A percentile compares a stretch with the other conserved stretches of the same genome.
Conservation (phyloP, 35 echinoderm and acorn worm species). For the Hemicentrotus pulcherrimus region DNA sequence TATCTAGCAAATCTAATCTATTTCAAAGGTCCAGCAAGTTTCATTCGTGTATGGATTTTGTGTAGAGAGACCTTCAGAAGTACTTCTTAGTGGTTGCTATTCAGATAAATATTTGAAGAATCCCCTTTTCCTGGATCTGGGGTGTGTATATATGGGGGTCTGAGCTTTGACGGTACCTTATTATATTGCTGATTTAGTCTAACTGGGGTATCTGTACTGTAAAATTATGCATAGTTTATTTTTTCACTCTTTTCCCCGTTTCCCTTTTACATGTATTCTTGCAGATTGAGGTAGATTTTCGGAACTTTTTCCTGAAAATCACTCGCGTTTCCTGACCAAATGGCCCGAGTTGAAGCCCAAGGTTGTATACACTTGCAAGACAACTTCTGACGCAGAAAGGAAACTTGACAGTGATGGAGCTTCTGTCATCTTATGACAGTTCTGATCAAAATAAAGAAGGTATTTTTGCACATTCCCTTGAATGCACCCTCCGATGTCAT, state of each 20-base stretch:
- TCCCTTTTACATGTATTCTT: not conserved
- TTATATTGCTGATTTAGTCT: too few relatives aligned
- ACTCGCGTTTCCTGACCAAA: slow-evolving; percentile 33
- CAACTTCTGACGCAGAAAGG: slow-evolving; percentile 28
- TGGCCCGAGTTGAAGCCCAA: slow-evolving; percentile 40
- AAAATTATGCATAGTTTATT: slow-evolving; percentile 27
- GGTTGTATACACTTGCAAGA: slow-evolving; percentile 21
- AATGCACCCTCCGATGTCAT: slow-evolving; percentile 15
- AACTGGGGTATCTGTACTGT: not conserved
- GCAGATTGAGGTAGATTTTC: slow-evolving; percentile 37
- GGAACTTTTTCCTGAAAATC: slow-evolving; percentile 41
- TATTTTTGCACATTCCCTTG: slow-evolving; percentile 12
- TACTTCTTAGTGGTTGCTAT: not conserved
- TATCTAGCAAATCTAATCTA: too few relatives aligned
- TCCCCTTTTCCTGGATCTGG: too few relatives aligned
- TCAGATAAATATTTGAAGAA: too few relatives aligned
- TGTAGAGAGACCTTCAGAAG: not conserved
- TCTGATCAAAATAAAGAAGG: slow-evolving; percentile 2
- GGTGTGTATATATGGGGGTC: not conserved
- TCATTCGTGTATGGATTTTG: too few relatives aligned
- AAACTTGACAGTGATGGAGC: slow-evolving; percentile 20
- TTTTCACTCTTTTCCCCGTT: not conserved
- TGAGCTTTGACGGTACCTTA: not conserved
- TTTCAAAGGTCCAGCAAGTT: too few relatives aligned
- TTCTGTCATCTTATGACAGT: slow-evolving; percentile 31